Evolutionary conservation across 2,888 invertebrate species (phyloP), one percentile per base, ranked within the genome.

Genomic region (Axea sp.): DNA sequence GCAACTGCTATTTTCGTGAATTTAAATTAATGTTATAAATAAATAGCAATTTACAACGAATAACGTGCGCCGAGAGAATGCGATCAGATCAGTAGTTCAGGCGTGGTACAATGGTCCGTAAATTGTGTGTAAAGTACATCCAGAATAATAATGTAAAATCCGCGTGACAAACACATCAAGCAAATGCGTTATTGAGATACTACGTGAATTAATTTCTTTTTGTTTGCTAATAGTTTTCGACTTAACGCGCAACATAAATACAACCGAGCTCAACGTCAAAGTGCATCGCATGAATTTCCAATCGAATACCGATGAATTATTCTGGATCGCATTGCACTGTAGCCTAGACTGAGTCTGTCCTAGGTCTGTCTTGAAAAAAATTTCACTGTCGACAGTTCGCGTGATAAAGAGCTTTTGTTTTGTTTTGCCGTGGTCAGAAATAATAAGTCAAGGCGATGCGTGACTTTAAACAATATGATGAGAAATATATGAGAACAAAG

Each of bases 341-440:
- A 86, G 86, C 84, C 86, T 86, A 83, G 84, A 86, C 85, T 87
- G 86, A 83, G 86, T 87, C 84, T 87, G 87, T 86, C 83, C 86
- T 87, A 83, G 84, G 87, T 87, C 86, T 87, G 86, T 87, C 87
- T 87, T 86, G 79, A 75, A 82, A 78, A 81, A 26, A 11, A 57
- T 24, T 60, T 37, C 12, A 55, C 8, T 17, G 53, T 53, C 35
- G 51, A 35, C 41, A 49, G 39, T 65, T 64, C 33, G 45, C 39
- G 49, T 24, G 41, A n/a, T 37, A 45, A 35, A 49, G 37, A 26
- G 33, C 64, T 57, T 64, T 65, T 72, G 41, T 72, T 72, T 72
- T 24, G 37, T 69, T 69, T 60, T 60, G 30, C 31, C 47, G 45
- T 9, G 28, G 4, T 28, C 15, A 17, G 4, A 37, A 35, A 37